Evolutionary conservation across 2,797 vertebrate species (phyloP).

Genomic region (Phoxinus dragarum): DNA sequence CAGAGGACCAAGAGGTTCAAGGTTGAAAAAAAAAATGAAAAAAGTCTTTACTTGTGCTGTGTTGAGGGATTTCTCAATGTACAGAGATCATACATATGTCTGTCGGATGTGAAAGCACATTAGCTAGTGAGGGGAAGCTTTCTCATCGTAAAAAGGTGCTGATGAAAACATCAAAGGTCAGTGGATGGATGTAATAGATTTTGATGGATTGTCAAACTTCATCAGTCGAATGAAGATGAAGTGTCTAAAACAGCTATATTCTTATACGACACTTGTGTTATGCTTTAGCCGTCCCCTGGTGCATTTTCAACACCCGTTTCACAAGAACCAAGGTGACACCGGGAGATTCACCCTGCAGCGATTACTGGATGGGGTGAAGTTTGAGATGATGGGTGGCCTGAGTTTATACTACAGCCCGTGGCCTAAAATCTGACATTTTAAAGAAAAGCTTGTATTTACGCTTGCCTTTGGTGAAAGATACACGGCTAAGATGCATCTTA

Average conservation of each 20-base stretch:
- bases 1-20: neutral
- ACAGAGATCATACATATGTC: conserved; percentile 17
- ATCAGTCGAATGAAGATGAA: conserved; percentile 23
- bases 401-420: neutral
- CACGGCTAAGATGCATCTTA: neutral
- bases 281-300: neutral
- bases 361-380: conserved; percentile 3
- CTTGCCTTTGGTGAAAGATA: neutral
- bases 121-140: neutral
- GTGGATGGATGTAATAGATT: conserved; percentile 29
- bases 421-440: conserved; percentile 28
- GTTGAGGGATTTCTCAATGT: neutral
- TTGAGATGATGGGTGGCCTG: neutral
- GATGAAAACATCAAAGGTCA: conserved; percentile 37
- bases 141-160: conserved; percentile 19
- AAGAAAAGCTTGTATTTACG: neutral
- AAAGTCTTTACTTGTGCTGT: neutral
- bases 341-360: neutral
- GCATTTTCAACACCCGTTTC: conserved; percentile 7
- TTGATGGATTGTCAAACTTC: conserved; percentile 43
- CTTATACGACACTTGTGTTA: conserved; percentile 1
- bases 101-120: conserved; percentile 13
- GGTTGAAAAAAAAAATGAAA: neutral
- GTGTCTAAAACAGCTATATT: neutral
- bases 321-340: neutral